Evolutionary conservation across 1,140 invertebrate species (phyloP).

Genomic region (Plutomurus gul): DNA sequence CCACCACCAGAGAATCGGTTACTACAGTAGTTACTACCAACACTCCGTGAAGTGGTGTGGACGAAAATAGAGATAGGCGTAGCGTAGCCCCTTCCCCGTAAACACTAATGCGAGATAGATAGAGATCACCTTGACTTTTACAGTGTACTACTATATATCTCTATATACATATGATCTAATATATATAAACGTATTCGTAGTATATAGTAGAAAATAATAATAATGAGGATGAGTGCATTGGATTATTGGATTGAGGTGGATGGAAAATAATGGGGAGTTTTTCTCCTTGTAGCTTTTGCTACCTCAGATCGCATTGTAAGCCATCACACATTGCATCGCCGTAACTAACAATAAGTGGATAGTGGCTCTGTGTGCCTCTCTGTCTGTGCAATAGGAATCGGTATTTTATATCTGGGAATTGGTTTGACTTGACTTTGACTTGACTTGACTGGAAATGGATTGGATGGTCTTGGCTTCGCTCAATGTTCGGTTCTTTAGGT

Average conservation of each 20-base stretch:
- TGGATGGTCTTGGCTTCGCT: too few species aligned
- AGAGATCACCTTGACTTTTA: neutral
- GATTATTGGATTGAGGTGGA: neutral
- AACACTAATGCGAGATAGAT: neutral
- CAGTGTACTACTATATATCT: neutral
- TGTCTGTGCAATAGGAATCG: too few species aligned
- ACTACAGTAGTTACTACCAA: neutral
- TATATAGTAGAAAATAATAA: neutral
- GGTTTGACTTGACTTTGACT: too few species aligned
- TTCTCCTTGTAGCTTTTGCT: neutral
- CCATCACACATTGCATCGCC: too few species aligned
- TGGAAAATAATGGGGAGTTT: slow-evolving; percentile 1
- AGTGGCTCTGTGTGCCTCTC: too few species aligned
- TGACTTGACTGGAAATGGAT: too few species aligned
- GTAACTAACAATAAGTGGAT: too few species aligned
- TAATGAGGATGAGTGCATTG: neutral
- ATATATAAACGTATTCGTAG: too few species aligned
- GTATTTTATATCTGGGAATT: too few species aligned
- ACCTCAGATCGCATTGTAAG: too few species aligned
- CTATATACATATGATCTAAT: too few species aligned
- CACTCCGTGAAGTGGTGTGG: neutral
- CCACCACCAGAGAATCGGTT: neutral
- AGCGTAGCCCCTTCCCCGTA: neutral
- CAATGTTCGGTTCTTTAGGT: too few species aligned
- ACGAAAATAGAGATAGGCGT: neutral